Percentiles rank a stretch among this genome's conserved stretches.
These are phyloP conservation scores for Platyscapa corneri DNA, from an alignment of 1,140 invertebrate species.

Conservation along the genomic window DNA sequence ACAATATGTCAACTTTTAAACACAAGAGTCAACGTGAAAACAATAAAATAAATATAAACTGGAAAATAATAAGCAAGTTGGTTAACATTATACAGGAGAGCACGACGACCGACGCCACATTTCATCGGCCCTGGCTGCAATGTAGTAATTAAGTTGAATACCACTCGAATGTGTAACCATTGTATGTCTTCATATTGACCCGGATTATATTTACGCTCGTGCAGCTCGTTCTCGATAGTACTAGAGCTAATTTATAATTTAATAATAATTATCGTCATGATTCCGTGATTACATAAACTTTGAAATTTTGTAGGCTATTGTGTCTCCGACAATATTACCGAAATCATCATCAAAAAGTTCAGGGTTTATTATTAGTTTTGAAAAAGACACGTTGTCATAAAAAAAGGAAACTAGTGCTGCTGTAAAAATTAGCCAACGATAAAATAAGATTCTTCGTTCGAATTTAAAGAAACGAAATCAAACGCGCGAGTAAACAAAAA, in stretches of 20 bases:
- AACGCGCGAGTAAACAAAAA: not conserved
- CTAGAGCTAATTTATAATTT: not conserved
- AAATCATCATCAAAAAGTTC: too few relatives aligned
- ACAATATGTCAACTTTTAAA: slow-evolving; percentile 3
- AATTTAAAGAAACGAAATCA: not conserved
- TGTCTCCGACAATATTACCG: not conserved
- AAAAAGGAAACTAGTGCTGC: too few relatives aligned
- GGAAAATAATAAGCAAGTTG: not conserved
- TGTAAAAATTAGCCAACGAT: not conserved
- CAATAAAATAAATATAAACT: slow-evolving; percentile 9
- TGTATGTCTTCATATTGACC: not conserved
- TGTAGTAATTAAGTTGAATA: not conserved
- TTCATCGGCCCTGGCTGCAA: not conserved
- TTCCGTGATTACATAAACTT: not conserved
- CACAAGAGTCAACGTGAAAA: not conserved
- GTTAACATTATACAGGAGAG: not conserved
- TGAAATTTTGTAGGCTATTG: not conserved
- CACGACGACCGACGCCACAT: not conserved
- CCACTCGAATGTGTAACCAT: not conserved
- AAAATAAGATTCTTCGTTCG: not conserved
- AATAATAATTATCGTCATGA: not conserved
- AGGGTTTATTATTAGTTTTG: too few relatives aligned
- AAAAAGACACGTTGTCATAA: too few relatives aligned
- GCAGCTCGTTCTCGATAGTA: not conserved
- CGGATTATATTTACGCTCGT: not conserved